Conservation (phyloP, 2,888 invertebrate genomes). For the Erebia ligea region DNA sequence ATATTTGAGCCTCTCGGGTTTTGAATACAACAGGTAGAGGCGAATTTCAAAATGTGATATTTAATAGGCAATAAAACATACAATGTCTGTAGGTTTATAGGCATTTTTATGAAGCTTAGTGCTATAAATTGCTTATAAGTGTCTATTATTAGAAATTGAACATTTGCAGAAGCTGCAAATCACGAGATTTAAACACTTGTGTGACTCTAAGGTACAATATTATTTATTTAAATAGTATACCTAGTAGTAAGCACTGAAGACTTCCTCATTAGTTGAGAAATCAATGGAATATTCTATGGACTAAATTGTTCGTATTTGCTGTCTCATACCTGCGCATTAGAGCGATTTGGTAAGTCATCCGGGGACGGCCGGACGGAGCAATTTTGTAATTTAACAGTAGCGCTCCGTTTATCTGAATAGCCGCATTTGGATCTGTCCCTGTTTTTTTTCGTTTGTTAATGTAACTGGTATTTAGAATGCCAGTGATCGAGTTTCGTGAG, state of each 20-base stretch:
- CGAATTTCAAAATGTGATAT: conserved; percentile 38
- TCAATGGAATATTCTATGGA: conserved; percentile 7
- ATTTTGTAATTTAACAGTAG: conserved; percentile 59
- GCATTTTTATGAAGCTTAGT: conserved; percentile 11
- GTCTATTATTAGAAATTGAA: conserved; percentile 14
- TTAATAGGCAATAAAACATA: conserved; percentile 40
- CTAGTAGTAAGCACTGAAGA: no score
- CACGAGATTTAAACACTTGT: background rate
- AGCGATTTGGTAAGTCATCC: conserved; percentile 29
- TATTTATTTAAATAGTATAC: background rate
- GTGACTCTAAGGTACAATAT: background rate
- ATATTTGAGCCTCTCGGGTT: conserved; percentile 45
- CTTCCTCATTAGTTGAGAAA: background rate
- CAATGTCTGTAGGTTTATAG: conserved; percentile 33
- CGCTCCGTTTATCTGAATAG: conserved; percentile 52
- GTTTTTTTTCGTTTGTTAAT: conserved; percentile 33
- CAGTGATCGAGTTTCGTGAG: background rate
- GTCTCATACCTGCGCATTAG: conserved; percentile 26
- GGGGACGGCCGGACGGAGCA: conserved; percentile 35
- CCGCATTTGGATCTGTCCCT: conserved; percentile 40
- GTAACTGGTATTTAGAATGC: background rate
- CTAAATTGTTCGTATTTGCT: conserved; percentile 16
- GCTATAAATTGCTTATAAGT: conserved; percentile 15
- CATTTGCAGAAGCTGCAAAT: conserved; percentile 17
- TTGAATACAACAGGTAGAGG: conserved; percentile 49